Evolutionary conservation across 2,888 invertebrate genomes (phyloP), one percentile per base, ranked within the genome.

Genomic region (Melanargia galathea): DNA sequence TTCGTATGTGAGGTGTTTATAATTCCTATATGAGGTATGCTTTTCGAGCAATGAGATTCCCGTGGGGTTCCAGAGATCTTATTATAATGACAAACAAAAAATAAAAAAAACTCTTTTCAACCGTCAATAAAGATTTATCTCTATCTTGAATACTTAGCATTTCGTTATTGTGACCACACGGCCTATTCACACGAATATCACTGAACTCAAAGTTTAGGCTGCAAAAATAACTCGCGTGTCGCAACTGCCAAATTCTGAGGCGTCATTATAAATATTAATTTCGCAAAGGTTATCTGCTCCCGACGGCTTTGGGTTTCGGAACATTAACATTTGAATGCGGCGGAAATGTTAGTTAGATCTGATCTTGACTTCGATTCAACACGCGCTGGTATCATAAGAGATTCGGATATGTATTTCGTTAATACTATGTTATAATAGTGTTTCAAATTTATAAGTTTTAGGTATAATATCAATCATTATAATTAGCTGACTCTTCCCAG

Each of bases 301-400:
- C 40, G 69, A 46, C 55, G 30, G 26, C 59, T 67, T 66, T 51
- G 54, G 46, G 59, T 63, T 62, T 64, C 67, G 68, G 57, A 30
- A 13, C 24, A 72, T 73, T 73, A 67, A 55, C 70, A 73, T 71
- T 60, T 70, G 68, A 72, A 73, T 66, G 60, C 61, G 65, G 57
- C 71, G 73, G 73, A 73, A 71, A 65, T 60, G 56, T n/a, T n/a
- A 45, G 63, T 68, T 67, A 64, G 66, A 52, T 63, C 30, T 38
- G 64, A 72, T 69, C 67, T 66, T 68, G 61, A 62, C 65, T 68
- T 60, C 35, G 48, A 57, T 55, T 54, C 43, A 16, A 33, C 48
- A 18, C 40, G 35, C 24, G 58, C 22, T 38, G 20, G 48, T 38
- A 24, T 58, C 54, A 45, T 30, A 22, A 30, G 45, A 38, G 22